Evolutionary conservation across 2,113 vertebrate genomes (phyloP), one percentile per base, ranked within the genome.

Genomic region (Coreoperca whiteheadi): DNA sequence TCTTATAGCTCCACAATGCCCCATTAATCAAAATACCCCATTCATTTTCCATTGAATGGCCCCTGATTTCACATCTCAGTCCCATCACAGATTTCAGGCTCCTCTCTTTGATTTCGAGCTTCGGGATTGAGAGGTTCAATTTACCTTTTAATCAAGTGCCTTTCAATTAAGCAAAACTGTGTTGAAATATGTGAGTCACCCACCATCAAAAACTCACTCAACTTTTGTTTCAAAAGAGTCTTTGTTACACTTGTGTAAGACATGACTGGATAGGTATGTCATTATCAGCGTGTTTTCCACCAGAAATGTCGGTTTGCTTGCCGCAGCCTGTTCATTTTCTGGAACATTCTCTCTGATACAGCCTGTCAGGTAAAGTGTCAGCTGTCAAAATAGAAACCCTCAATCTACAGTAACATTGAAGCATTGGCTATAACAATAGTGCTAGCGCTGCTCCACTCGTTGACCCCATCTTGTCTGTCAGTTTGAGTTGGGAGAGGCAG

Each of bases 311-410:
- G 56, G 65, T 46, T 88, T 77, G 56, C 59, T 76, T 66, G 91
- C 51, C 50, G 56, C 71, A 14, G 73, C 72, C 48, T 82, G 82
- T 81, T 83, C 50, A 71, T 87, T 88, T 90, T 84, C 63, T 54
- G 57, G 32, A 82, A 82, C 82, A 48, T 78, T 89, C n/a, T 83
- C 74, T 90, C 59, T 90, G 90, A 91, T 84, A 50, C 78, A 48
- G 63, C 48, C 59, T 69, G 78, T 87, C 78, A 80, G 65, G 77
- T 83, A 60, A 82, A 41, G 61, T 84, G 89, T 92, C 83, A 76
- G 83, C 90, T 93, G 93, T 93, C 93, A 91, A 72, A 87, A 87
- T 21, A 48, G 76, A 90, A 88, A 90, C 85, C 87, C 68, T 91
- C 89, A 85, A 92, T 93, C 91, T 87, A 69, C 82, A 76, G 83